These are phyloP conservation scores for Microctonus aethiopoides DNA, from an alignment of 2,888 invertebrate species.

Conservation along the genomic window DNA sequence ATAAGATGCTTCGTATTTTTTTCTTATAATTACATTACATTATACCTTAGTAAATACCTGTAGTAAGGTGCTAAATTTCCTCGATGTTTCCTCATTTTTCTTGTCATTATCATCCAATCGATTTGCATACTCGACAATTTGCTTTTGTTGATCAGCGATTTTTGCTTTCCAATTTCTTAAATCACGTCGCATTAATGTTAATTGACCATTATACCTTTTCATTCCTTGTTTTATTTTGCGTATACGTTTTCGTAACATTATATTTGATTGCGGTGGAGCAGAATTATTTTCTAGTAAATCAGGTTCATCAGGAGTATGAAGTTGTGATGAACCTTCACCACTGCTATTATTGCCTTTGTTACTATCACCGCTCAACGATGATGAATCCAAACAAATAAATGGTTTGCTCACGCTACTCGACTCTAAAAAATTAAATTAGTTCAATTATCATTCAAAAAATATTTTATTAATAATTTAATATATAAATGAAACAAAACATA, in stretches of 20 bases:
- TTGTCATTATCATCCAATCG: constrained; percentile 91
- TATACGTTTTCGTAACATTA: constrained; percentile 87
- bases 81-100: constrained; percentile 89
- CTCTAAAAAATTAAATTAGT: constrained; percentile 44
- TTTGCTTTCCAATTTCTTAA: constrained; percentile 84
- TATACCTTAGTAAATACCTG: constrained; percentile 72
- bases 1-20: background rate
- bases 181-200: constrained; percentile 82
- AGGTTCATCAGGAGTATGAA: constrained; percentile 68
- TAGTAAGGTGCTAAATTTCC: constrained; percentile 88
- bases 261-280: constrained; percentile 83
- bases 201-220: constrained; percentile 87
- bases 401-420: constrained; percentile 61
- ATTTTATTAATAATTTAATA: background rate
- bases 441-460: constrained; percentile 2
- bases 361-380: constrained; percentile 69
- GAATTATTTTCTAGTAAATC: constrained; percentile 65
- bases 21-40: constrained; percentile 26
- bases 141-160: constrained; percentile 86
- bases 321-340: constrained; percentile 67
- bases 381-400: constrained; percentile 62
- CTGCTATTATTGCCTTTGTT: constrained; percentile 68
- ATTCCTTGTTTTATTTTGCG: constrained; percentile 90
- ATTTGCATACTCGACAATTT: constrained; percentile 83
- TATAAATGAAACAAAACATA: constrained; percentile 45